These are phyloP conservation scores for Ivindomyrus marchei DNA, from an alignment of 2,113 vertebrate species.

Conservation along the genomic window DNA sequence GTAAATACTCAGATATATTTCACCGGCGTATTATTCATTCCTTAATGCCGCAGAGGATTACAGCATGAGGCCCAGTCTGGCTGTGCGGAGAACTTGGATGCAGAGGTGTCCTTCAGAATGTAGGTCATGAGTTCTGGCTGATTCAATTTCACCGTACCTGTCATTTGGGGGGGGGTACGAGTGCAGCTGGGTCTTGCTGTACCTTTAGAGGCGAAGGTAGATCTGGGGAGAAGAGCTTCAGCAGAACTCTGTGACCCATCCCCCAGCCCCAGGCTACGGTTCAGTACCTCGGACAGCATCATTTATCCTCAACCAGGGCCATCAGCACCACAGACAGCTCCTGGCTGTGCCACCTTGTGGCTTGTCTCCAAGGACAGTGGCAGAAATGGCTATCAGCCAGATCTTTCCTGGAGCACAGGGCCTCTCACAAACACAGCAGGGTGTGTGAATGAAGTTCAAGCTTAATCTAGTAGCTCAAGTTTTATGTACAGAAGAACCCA, in stretches of 20 bases:
- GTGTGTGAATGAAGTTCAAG: not conserved
- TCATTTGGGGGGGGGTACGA: not conserved
- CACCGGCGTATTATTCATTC: not conserved
- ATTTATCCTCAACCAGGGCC: not conserved
- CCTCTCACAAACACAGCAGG: not conserved
- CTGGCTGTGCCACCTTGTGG: not conserved
- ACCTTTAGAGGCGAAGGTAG: not conserved
- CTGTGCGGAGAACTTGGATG: not conserved
- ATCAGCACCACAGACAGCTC: conserved; percentile 51
- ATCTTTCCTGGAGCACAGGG: not conserved
- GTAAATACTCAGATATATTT: conserved; percentile 3
- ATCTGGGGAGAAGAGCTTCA: not conserved
- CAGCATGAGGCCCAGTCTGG: not conserved
- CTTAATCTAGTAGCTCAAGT: not conserved
- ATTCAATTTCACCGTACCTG: not conserved
- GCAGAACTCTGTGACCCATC: not conserved
- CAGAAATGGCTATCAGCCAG: not conserved
- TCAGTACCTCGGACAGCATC: not conserved
- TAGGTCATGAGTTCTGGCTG: not conserved
- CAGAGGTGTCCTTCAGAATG: not conserved
- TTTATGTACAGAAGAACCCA: not conserved
- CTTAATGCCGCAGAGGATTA: not conserved
- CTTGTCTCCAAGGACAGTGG: conserved; percentile 42
- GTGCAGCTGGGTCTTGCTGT: not conserved
- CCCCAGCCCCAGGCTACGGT: not conserved